Evolutionary conservation across 2,888 invertebrate genomes (phyloP), one percentile per base, ranked within the genome.

Genomic region (Xanthorhoe spadicearia): DNA sequence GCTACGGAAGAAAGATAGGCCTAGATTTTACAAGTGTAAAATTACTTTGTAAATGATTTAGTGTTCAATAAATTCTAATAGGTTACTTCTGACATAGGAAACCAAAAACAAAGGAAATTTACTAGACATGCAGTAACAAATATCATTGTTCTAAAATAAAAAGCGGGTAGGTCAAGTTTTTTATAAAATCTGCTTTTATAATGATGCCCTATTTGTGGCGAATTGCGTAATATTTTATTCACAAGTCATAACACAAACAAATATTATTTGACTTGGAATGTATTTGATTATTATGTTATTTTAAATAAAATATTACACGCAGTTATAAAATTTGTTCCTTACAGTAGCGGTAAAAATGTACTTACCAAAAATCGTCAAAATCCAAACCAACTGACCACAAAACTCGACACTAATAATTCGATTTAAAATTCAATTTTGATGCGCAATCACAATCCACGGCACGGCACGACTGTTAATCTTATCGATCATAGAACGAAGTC

Each of bases 291-390:
- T 7, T 7, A 4, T 4, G 0, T 7, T 32, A 7, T 32, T 32
- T 0, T 7, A 32, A 32, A 6, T 32, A 6, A 32, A 32, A 32
- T 32, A 32, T 32, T 32, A 32, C 4, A 23, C 32, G 32, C 13
- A 13, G 38, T 0, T 38, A 9, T 9, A n/a, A 48, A 17, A 2
- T 43, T 43, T 43, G 17, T 17, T 48, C 17, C 17, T 17, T 17
- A 0, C 17, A 15, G 17, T 17, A 2, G 0, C 15, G 48, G 2
- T 5, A 17, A 4, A 56, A 53, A 74, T 75, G 70, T 70, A 84
- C 90, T 89, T 76, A 91, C 91, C 90, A 77, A 65, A 68, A 77
- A 77, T 69, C 78, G 79, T 81, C 77, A 87, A 88, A 91, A 90
- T 90, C 90, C 90, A 90, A 90, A 83, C 78, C 80, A 77, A 55